A percentile compares a stretch with the other conserved stretches of the same genome.
Evolutionary conservation across 2,113 vertebrate genomes (phyloP).

Genomic region (Athene cunicularia): DNA sequence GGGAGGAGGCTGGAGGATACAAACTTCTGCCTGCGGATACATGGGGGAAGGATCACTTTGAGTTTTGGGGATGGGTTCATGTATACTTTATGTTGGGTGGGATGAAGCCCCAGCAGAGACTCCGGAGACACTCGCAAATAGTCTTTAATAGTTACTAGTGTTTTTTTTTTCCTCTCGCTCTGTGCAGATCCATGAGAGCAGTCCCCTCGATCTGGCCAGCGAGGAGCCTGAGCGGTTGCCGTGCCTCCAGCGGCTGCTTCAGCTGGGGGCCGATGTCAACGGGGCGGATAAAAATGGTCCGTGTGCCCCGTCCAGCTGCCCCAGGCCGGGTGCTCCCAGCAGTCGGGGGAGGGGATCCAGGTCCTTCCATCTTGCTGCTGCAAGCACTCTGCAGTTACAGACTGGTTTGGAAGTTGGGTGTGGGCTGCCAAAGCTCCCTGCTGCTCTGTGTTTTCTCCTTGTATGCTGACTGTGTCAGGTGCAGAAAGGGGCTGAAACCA

Average conservation of each 20-base stretch:
- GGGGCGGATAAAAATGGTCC: conserved; percentile 87
- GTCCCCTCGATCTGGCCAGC: conserved; percentile 90
- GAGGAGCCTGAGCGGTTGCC: conserved; percentile 89
- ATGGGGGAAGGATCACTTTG: background rate
- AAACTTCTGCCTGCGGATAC: background rate
- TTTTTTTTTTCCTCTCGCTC: background rate
- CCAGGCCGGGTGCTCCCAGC: background rate
- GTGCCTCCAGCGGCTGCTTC: conserved; percentile 85
- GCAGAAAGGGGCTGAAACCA: background rate
- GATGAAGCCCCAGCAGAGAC: fast-evolving
- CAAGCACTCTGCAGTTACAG: too few species aligned
- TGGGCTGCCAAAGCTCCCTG: background rate
- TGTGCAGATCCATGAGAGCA: conserved; percentile 90
- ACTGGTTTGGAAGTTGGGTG: background rate
- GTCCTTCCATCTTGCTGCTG: background rate
- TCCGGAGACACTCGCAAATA: background rate
- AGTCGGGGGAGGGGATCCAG: background rate
- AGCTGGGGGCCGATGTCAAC: conserved; percentile 86
- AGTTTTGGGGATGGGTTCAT: background rate
- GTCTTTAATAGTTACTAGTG: fast-evolving
- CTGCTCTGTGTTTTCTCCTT: background rate
- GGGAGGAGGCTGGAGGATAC: background rate
- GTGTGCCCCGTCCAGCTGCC: fast-evolving
- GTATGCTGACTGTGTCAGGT: background rate
- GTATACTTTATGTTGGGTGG: fast-evolving